Evolutionary conservation across 2,113 vertebrate genomes (phyloP).

Genomic region (Hymenochirus boettgeri): DNA sequence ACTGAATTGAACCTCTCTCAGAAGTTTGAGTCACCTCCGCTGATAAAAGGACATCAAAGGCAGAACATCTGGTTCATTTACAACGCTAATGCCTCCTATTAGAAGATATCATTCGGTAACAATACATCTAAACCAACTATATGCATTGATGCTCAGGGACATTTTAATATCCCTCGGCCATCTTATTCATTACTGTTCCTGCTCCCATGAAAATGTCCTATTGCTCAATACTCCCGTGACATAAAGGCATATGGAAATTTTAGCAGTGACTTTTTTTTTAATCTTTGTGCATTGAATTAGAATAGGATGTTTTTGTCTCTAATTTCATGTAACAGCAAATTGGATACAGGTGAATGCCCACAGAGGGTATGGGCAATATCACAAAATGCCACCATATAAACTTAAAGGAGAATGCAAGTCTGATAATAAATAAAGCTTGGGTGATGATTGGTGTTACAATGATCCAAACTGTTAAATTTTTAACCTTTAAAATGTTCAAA

Average conservation of each 20-base stretch:
- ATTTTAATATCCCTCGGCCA: not conserved
- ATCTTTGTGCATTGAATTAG: too few species aligned
- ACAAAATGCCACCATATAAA: too few species aligned
- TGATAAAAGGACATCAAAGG: constrained; percentile 25
- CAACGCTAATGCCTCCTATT: not conserved
- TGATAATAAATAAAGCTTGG: too few species aligned
- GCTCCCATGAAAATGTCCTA: not conserved
- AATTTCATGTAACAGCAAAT: too few species aligned
- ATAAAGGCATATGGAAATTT: not conserved
- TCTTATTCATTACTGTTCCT: not conserved
- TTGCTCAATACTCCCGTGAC: not conserved
- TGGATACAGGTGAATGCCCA: too few species aligned
- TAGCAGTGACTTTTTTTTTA: not conserved
- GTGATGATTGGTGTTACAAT: too few species aligned
- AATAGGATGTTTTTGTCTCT: too few species aligned
- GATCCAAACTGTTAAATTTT: too few species aligned
- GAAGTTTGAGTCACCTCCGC: constrained; percentile 8
- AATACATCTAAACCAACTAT: constrained; percentile 1
- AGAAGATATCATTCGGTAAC: not conserved
- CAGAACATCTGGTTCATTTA: constrained; percentile 23
- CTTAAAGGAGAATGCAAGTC: too few species aligned
- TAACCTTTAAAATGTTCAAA: too few species aligned
- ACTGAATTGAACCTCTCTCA: constrained; percentile 1
- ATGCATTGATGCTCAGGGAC: not conserved
- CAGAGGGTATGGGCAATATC: too few species aligned